Conservation (phyloP, 2,113 vertebrate species). For the Pterocles burchelli region DNA sequence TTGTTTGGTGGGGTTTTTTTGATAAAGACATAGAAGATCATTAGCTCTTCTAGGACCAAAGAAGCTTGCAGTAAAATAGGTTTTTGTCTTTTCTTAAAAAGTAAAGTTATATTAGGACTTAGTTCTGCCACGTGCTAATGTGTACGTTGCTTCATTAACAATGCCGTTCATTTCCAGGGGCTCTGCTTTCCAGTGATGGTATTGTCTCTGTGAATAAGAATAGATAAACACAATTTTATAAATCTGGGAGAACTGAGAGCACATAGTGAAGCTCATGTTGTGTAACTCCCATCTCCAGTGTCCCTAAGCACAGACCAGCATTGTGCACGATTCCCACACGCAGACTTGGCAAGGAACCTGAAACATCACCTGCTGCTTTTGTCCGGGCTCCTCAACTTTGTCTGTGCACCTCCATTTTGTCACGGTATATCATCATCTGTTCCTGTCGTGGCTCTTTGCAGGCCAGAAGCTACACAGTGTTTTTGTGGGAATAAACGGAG, state of each 20-base stretch:
- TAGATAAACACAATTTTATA: not conserved
- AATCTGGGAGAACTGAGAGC: not conserved
- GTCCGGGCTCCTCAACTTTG: not conserved
- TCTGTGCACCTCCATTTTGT: not conserved
- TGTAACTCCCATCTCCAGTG: constrained; percentile 23
- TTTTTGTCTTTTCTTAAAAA: not conserved
- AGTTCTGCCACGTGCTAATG: not conserved
- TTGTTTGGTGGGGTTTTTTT: not conserved
- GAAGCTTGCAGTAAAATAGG: not conserved
- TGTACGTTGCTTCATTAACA: not conserved
- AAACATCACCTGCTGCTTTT: constrained; percentile 20
- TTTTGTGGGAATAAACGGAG: not conserved
- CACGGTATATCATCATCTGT: not conserved
- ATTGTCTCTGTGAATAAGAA: not conserved
- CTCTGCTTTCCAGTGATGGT: not conserved
- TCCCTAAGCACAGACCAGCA: constrained; percentile 28
- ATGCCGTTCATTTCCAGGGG: not conserved
- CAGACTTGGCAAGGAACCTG: constrained; percentile 10
- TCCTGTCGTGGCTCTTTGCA: not conserved
- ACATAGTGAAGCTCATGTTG: not conserved
- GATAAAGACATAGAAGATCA: not conserved
- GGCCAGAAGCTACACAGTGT: not conserved
- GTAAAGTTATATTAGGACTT: not conserved
- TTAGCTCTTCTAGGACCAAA: not conserved
- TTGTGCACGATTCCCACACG: not conserved